These are phyloP conservation scores for Babyrousa celebensis DNA, from an alignment of 2,797 vertebrate genomes.

Conservation along the genomic window DNA sequence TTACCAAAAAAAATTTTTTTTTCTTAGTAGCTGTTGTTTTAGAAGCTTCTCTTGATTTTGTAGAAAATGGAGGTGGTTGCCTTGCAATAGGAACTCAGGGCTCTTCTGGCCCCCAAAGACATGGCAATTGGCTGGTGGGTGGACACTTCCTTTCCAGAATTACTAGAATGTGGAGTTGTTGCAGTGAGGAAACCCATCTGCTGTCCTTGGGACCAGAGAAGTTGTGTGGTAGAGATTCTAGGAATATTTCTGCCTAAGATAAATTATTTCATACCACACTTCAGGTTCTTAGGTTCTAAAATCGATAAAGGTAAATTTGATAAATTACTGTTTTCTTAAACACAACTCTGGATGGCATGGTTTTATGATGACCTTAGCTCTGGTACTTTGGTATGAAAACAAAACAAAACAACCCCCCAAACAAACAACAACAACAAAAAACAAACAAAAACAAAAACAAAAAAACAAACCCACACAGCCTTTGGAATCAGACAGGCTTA, in stretches of 20 bases:
- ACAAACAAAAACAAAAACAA: neutral
- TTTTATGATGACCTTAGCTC: neutral
- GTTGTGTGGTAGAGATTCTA: neutral
- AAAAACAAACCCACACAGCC: neutral
- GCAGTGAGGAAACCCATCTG: neutral
- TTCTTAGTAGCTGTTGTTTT: neutral
- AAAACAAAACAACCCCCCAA: no score
- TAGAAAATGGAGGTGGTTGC: neutral
- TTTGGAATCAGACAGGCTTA: neutral
- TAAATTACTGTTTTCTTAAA: neutral
- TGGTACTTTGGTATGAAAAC: neutral
- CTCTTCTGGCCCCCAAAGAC: neutral
- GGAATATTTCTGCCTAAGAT: neutral
- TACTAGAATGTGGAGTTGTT: neutral
- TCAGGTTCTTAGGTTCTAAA: slow-evolving; percentile 60
- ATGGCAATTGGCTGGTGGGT: neutral
- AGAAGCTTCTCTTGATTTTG: slow-evolving; percentile 5
- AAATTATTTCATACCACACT: slow-evolving; percentile 31
- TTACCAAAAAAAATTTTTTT: no score
- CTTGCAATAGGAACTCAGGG: neutral
- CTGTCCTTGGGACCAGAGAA: neutral
- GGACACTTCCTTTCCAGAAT: neutral
- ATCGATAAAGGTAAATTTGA: slow-evolving; percentile 36
- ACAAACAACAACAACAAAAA: no score
- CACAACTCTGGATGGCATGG: neutral